Conservation (phyloP, 2,888 invertebrate species). For the Drosophila pseudotakahashii region DNA sequence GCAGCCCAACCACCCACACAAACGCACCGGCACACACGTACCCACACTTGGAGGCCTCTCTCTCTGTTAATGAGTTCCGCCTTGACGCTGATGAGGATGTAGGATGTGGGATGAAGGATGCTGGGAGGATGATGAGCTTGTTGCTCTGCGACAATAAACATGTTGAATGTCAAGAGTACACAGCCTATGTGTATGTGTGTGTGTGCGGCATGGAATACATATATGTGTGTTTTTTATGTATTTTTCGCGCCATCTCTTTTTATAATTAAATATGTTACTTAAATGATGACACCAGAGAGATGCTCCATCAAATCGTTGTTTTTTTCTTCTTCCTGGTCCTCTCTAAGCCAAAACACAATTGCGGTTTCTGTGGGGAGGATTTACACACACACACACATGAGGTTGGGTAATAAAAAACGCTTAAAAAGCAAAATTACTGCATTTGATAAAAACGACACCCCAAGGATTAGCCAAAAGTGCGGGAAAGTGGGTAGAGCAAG, state of each 20-base stretch:
- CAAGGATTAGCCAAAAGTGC: constrained; percentile 53
- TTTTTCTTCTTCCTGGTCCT: background rate
- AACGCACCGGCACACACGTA: constrained; percentile 10
- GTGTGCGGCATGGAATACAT: constrained; percentile 6
- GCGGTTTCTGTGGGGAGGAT: constrained; percentile 36
- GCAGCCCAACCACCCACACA: constrained; percentile 3
- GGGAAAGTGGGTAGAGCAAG: constrained; percentile 6
- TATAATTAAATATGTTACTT: constrained; percentile 52
- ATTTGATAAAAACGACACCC: constrained; percentile 50
- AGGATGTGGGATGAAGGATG: background rate
- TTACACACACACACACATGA: constrained; percentile 1
- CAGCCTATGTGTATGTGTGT: constrained; percentile 16
- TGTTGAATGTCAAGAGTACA: constrained; percentile 59
- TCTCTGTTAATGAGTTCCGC: constrained; percentile 53
- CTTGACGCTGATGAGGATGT: constrained; percentile 52
- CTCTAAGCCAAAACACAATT: constrained; percentile 51
- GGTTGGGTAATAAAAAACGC: constrained; percentile 47
- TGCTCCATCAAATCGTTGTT: constrained; percentile 30
- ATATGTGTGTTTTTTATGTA: constrained; percentile 11
- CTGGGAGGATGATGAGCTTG: constrained; percentile 36
- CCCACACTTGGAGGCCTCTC: constrained; percentile 32
- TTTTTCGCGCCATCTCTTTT: constrained; percentile 23
- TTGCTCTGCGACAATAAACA: constrained; percentile 46
- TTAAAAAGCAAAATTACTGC: constrained; percentile 54
- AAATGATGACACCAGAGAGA: constrained; percentile 40